phyloP scores from a whole-genome alignment of 1,140 invertebrate species.

The Pseudomyrmex cubaensis region DNA sequence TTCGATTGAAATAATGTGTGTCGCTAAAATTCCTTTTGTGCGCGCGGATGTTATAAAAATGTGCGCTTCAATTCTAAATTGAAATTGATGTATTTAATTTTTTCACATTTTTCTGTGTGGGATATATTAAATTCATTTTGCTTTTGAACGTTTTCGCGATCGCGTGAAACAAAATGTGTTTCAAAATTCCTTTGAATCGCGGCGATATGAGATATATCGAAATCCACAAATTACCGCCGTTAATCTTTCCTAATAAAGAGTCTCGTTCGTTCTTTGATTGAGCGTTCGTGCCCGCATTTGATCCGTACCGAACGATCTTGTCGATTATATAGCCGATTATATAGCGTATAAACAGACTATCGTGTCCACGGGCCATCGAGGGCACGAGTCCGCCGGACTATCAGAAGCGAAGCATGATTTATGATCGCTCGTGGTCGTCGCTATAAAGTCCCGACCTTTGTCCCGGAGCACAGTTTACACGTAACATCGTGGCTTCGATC shows the following conservation, averaged over 20 bases:
- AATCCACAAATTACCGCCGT: neutral
- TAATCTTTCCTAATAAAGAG: conserved; percentile 37
- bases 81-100: too few relatives aligned
- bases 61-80: too few relatives aligned
- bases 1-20: too few relatives aligned
- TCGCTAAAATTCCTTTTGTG: too few relatives aligned
- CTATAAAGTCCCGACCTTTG: conserved; percentile 48
- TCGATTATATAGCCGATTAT: conserved; percentile 53
- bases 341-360: conserved; percentile 48
- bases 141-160: neutral
- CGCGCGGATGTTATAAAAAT: too few relatives aligned
- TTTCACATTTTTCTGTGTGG: neutral
- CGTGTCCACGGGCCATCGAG: conserved; percentile 45
- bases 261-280: conserved; percentile 15
- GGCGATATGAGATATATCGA: neutral
- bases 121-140: neutral
- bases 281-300: conserved; percentile 24
- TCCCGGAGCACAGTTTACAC: conserved; percentile 29
- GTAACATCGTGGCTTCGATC: conserved; percentile 40
- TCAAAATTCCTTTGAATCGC: neutral
- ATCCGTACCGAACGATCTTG: conserved; percentile 17
- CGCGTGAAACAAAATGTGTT: neutral
- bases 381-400: conserved; percentile 33
- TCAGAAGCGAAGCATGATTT: conserved; percentile 56
- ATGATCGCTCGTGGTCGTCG: conserved; percentile 45